Evolutionary conservation across 2,113 vertebrate genomes (phyloP).

Genomic region (Boulengeromyrus knoepffleri): DNA sequence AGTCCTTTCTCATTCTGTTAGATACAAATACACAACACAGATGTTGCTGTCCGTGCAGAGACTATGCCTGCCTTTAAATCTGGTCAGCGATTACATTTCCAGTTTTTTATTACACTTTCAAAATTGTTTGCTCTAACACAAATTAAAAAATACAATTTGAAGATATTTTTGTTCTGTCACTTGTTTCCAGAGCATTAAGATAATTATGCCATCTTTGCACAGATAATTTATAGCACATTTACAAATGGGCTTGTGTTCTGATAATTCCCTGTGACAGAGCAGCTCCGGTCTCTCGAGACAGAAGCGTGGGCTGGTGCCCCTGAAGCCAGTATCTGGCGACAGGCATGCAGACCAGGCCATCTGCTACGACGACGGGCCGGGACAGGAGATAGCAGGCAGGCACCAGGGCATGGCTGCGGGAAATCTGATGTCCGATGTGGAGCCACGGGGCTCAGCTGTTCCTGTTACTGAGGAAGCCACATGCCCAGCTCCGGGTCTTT

Average conservation of each 20-base stretch:
- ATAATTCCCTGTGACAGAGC: neutral
- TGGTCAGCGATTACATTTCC: neutral
- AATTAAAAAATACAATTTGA: neutral
- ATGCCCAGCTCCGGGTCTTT: slow-evolving; percentile 21
- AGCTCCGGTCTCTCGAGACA: slow-evolving; percentile 24
- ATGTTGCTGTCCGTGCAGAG: neutral
- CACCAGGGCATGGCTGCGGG: slow-evolving; percentile 12
- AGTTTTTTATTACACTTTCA: neutral
- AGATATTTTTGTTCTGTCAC: neutral
- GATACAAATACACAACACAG: neutral
- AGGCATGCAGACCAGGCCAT: slow-evolving; percentile 32
- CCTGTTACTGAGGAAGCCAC: slow-evolving; percentile 3
- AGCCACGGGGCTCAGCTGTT: slow-evolving; percentile 33
- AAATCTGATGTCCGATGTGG: slow-evolving; percentile 26
- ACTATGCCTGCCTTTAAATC: neutral
- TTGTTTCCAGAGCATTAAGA: neutral
- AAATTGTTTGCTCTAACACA: neutral
- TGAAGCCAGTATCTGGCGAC: slow-evolving; percentile 33
- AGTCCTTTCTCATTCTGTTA: neutral
- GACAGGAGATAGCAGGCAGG: slow-evolving; percentile 27
- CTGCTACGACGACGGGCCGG: slow-evolving; percentile 26
- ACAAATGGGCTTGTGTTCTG: neutral
- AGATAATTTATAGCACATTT: slow-evolving; percentile 1
- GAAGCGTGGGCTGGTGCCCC: slow-evolving; percentile 15
- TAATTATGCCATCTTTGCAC: neutral